Evolutionary conservation across 2,113 vertebrate genomes (phyloP).

Genomic region (Tetrax tetrax): DNA sequence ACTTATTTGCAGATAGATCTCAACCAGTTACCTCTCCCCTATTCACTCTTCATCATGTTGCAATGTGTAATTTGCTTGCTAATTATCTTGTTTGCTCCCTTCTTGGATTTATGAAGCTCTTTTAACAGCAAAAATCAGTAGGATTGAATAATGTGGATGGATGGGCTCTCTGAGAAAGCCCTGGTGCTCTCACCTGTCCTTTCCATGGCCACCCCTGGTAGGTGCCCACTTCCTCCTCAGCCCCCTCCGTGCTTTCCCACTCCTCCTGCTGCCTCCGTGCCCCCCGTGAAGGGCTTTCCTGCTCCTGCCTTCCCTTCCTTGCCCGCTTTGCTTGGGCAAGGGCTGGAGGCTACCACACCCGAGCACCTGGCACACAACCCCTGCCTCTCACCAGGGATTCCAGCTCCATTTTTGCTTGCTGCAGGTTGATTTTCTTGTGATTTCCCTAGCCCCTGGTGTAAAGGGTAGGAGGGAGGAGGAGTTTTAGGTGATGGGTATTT

Average conservation of each 20-base stretch:
- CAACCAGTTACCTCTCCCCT: neutral
- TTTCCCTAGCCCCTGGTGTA: neutral
- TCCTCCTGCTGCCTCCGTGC: neutral
- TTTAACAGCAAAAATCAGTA: neutral
- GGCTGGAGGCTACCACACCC: neutral
- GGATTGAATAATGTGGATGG: neutral
- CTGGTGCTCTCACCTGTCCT: neutral
- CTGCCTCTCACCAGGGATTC: neutral
- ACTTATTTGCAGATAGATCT: neutral
- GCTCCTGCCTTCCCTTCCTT: neutral
- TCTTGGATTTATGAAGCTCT: neutral
- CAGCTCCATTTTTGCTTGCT: neutral
- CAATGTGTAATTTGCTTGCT: neutral
- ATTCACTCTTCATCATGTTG: neutral
- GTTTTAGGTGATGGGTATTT: neutral
- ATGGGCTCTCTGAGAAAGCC: neutral
- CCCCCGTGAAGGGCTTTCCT: neutral
- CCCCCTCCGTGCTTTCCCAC: fast-evolving
- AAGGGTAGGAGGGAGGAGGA: neutral
- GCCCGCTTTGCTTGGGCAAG: neutral
- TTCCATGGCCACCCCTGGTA: neutral
- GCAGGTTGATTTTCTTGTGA: neutral
- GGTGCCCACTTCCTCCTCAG: neutral
- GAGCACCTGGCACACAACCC: neutral
- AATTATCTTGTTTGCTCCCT: neutral